Conservation (phyloP, 2,888 invertebrate genomes). For the Bugula neritina region DNA sequence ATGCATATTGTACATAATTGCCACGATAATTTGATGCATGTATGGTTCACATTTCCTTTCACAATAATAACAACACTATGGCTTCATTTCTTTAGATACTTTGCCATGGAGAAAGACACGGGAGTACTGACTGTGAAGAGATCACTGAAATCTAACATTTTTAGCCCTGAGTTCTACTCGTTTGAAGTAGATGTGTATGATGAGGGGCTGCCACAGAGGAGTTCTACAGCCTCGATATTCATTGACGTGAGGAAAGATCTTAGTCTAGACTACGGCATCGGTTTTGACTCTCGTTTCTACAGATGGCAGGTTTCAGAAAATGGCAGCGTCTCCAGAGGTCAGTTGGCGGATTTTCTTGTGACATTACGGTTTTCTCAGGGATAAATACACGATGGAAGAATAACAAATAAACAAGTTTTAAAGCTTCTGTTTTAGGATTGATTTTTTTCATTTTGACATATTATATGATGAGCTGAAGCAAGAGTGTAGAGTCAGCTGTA, state of each 20-base stretch:
- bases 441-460: too few relatives aligned
- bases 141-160: not conserved
- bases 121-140: constrained; percentile 13
- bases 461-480: too few relatives aligned
- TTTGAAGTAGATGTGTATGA: not conserved
- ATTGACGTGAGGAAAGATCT: not conserved
- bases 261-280: not conserved
- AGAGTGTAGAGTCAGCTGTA: too few relatives aligned
- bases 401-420: too few relatives aligned
- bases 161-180: constrained; percentile 3
- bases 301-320: constrained; percentile 5
- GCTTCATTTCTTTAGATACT: constrained; percentile 16
- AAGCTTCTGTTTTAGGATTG: too few relatives aligned
- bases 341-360: too few relatives aligned
- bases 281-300: constrained; percentile 9
- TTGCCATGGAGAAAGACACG: not conserved
- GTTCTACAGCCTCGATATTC: not conserved
- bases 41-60: too few relatives aligned
- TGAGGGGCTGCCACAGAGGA: not conserved
- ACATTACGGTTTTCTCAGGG: too few relatives aligned
- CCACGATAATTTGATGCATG: too few relatives aligned
- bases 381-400: too few relatives aligned
- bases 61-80: too few relatives aligned
- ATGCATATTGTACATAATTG: too few relatives aligned
- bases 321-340: not conserved